Percentiles rank a stretch among this genome's conserved stretches.
Evolutionary conservation across 2,888 invertebrate species (phyloP).

Genomic region (Branchipolynoe longqiensis): DNA sequence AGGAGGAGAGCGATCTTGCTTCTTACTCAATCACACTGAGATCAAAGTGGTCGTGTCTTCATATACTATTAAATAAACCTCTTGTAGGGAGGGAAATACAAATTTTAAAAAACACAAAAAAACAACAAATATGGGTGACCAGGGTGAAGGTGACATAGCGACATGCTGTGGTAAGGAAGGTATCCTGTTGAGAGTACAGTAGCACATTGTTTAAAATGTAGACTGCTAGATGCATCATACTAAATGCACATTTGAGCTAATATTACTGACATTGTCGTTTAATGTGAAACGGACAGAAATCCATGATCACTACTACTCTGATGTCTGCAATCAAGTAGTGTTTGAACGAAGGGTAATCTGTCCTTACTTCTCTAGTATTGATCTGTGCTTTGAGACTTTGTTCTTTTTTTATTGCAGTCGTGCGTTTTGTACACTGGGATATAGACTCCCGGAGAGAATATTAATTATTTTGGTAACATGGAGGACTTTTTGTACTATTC

Average conservation of each 20-base stretch:
- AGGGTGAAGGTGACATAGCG: conserved; percentile 20
- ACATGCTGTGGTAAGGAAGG: neutral
- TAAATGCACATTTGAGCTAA: no score
- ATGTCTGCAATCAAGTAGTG: neutral
- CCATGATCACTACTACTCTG: neutral
- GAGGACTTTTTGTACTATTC: conserved; percentile 2
- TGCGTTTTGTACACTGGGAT: neutral
- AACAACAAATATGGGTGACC: no score
- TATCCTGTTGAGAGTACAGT: conserved; percentile 41
- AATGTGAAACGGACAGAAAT: no score
- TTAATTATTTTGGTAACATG: conserved; percentile 17
- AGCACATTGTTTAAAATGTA: conserved; percentile 43
- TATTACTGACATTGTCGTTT: no score
- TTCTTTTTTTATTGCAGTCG: neutral
- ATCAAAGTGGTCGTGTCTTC: conserved; percentile 40
- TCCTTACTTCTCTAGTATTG: conserved; percentile 1
- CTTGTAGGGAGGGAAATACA: conserved; percentile 21
- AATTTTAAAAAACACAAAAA: no score
- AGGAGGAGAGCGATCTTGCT: no score
- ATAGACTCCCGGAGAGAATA: neutral
- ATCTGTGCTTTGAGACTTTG: conserved; percentile 30
- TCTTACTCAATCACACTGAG: no score
- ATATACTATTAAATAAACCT: neutral
- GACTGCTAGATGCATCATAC: conserved; percentile 25
- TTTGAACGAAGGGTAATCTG: neutral